A percentile compares a stretch with the other conserved stretches of the same genome.
These are phyloP conservation scores for Heliconius congener DNA, from an alignment of 1,140 invertebrate genomes.

Conservation along the genomic window DNA sequence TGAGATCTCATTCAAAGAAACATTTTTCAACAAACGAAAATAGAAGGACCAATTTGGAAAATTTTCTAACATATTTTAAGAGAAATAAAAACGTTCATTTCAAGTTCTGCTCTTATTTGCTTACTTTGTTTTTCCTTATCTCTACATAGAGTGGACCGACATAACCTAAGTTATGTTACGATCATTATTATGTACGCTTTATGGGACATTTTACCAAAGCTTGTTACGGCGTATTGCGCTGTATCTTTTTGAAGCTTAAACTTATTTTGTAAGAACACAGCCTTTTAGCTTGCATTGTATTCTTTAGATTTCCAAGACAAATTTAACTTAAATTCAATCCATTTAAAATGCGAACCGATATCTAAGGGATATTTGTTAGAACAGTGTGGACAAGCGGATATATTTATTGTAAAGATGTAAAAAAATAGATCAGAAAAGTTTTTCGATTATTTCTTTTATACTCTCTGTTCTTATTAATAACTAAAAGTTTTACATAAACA, in stretches of 20 bases:
- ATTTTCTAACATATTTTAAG: constrained; percentile 13
- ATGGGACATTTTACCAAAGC: constrained; percentile 40
- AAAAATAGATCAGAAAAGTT: neutral
- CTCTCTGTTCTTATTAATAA: too few relatives aligned
- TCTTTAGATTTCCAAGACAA: neutral
- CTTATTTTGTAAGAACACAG: constrained; percentile 12
- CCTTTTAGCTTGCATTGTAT: constrained; percentile 7
- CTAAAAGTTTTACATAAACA: too few relatives aligned
- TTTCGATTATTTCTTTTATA: too few relatives aligned
- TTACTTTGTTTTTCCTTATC: constrained; percentile 46
- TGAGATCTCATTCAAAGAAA: constrained; percentile 1
- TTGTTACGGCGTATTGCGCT: constrained; percentile 35
- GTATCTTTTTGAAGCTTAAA: constrained; percentile 25
- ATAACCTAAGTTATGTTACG: constrained; percentile 40
- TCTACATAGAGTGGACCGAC: constrained; percentile 6
- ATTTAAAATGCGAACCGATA: neutral
- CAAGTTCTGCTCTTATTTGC: constrained; percentile 12
- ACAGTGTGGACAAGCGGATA: neutral
- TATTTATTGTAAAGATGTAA: neutral
- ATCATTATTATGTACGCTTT: constrained; percentile 46
- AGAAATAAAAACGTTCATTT: constrained; percentile 15
- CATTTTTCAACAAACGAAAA: neutral
- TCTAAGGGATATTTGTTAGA: neutral
- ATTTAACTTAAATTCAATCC: neutral
- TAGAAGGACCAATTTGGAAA: neutral